phyloP scores from a whole-genome alignment of 2,888 invertebrate genomes.

The Cephalotes varians region DNA sequence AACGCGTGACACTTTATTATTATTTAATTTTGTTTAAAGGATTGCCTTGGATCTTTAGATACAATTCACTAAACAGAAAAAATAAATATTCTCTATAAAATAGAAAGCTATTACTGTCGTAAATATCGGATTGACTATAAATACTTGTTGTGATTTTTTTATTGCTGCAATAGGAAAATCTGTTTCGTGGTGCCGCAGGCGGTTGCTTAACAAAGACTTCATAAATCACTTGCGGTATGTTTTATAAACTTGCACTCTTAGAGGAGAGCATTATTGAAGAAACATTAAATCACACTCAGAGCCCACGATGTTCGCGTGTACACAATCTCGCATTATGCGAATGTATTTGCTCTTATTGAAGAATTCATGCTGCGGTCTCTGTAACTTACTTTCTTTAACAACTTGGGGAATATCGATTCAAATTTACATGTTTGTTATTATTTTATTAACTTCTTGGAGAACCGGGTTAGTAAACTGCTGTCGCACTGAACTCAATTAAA shows the following conservation, averaged over 20 bases:
- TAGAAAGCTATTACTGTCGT: not conserved
- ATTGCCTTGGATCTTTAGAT: not conserved
- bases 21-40: not conserved
- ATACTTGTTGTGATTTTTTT: constrained; percentile 23
- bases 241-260: constrained; percentile 22
- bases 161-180: constrained; percentile 23
- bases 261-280: constrained; percentile 15
- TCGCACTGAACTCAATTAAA: constrained; percentile 15
- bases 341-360: constrained; percentile 6
- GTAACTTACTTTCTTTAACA: not conserved
- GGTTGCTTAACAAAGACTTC: constrained; percentile 38
- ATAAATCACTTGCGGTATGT: constrained; percentile 38
- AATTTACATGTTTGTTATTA: not conserved
- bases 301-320: not conserved
- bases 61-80: not conserved
- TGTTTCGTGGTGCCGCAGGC: constrained; percentile 12
- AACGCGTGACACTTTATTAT: not conserved
- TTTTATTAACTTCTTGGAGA: not conserved
- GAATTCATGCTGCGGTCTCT: not conserved
- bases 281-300: constrained; percentile 48
- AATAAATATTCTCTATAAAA: not conserved
- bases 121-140: not conserved
- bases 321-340: constrained; percentile 32
- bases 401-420: not conserved
- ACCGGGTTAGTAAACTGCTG: not conserved